Evolutionary conservation across 2,113 vertebrate species (phyloP).

Genomic region (Budorcas taxicolor): DNA sequence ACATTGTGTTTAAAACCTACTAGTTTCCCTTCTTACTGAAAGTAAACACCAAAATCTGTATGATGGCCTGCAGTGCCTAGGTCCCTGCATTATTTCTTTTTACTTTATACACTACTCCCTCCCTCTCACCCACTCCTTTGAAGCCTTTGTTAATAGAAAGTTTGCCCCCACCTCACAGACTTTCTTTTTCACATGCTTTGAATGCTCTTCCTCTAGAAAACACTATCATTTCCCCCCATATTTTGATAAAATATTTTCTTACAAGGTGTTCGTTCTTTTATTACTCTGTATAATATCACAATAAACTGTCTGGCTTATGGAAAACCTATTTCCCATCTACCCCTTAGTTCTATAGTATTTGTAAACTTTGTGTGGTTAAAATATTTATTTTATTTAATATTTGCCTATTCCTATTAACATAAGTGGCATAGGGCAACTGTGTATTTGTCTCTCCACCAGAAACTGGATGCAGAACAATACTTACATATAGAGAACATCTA

Average conservation of each 20-base stretch:
- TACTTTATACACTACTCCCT: not conserved
- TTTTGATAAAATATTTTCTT: not conserved
- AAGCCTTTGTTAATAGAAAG: not conserved
- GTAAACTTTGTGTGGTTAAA: not conserved
- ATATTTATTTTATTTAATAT: not conserved
- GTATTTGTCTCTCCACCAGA: not conserved
- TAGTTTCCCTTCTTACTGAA: not conserved
- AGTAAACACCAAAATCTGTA: not conserved
- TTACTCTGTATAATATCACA: not conserved
- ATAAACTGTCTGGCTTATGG: not conserved
- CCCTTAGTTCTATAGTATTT: not conserved
- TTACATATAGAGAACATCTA: not conserved
- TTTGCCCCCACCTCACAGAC: fast-evolving
- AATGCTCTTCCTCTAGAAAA: not conserved
- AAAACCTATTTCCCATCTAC: not conserved
- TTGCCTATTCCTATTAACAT: not conserved
- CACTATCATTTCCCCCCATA: not conserved
- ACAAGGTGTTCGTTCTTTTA: not conserved
- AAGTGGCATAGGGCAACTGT: not conserved
- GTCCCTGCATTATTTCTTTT: not conserved
- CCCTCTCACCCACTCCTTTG: not conserved
- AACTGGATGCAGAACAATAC: not conserved
- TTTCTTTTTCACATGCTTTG: not conserved
- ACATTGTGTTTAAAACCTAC: not conserved
- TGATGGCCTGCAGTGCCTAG: too few species aligned